A percentile compares a stretch with the other conserved stretches of the same genome.
phyloP scores from a whole-genome alignment of 1,140 invertebrate species.

The Dendroctonus ponderosae region DNA sequence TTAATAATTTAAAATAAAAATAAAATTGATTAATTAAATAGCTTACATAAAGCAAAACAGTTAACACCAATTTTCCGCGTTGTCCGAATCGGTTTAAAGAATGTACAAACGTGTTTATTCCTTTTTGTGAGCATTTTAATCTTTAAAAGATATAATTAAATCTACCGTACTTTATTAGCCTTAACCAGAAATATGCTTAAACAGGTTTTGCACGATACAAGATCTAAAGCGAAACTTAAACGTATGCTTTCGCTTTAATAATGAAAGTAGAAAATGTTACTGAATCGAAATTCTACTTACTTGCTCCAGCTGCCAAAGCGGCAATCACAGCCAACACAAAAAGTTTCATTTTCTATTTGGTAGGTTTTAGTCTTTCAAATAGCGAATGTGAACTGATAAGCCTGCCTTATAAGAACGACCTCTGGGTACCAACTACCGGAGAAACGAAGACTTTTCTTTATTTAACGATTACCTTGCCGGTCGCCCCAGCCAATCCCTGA shows the following conservation, averaged over 20 bases:
- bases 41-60: too few species aligned
- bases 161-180: neutral
- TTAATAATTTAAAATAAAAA: too few species aligned
- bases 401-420: slow-evolving; percentile 20
- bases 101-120: too few species aligned
- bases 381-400: slow-evolving; percentile 8
- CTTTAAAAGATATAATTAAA: slow-evolving; percentile 1
- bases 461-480: slow-evolving; percentile 13
- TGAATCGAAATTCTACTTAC: slow-evolving; percentile 4
- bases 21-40: too few species aligned
- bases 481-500: slow-evolving; percentile 4
- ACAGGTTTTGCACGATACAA: neutral
- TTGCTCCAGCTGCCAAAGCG: slow-evolving; percentile 9
- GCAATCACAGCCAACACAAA: slow-evolving; percentile 17
- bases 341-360: slow-evolving; percentile 15
- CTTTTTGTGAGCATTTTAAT: neutral
- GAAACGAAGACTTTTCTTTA: slow-evolving; percentile 21
- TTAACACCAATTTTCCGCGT: too few species aligned
- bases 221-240: neutral
- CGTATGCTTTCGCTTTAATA: neutral
- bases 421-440: slow-evolving; percentile 20
- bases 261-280: neutral
- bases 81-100: too few species aligned
- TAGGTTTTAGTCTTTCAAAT: slow-evolving; percentile 8
- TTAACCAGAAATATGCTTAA: neutral